Base-by-base conservation (phyloP, 2,888 invertebrate species). In the Dascillus cervinus region DNA sequence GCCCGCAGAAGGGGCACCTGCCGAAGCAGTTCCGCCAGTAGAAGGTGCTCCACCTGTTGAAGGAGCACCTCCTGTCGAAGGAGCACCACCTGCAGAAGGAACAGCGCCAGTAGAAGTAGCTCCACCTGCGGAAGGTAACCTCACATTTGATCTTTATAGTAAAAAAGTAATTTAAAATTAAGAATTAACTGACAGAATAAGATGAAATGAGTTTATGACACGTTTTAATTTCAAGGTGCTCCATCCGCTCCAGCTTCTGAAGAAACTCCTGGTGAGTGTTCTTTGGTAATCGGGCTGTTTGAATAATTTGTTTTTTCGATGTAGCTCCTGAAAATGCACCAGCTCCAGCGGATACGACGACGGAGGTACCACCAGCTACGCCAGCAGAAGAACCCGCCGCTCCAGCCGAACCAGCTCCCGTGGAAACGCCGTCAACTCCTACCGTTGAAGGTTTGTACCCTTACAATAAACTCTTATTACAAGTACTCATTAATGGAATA, bases 41-140 rank as follows among this genome's bases (percentile, higher is more conserved):
- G 58, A 60, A 35, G 58, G 50, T 3, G 51, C 54, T 11, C 50
- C 56, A 11, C 50, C 59, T 4, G 56, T 58, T 2, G 62, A 63
- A 49, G 64, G 55, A 22, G 45, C 52, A 24, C 50, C 58, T 11
- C 53, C 55, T 3, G 49, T 49, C 4, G 55, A 44, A 25, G 42
- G 34, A 8, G 22, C 32, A 13, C 55, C 52, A n/a, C 49, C 58
- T 24, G 54, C 41, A 11, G 46, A 52, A 20, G 55, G 49, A 21
- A 56, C 56, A 0, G 57, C 62, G 33, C 58, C 63, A 4, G 52
- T 60, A 1, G 64, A 59, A 25, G 59, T 58, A 22, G 62, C 61
- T 0, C 59, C 62, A 8, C 46, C 55, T 20, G 43, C 45, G 21
- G 46, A 42, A 46, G 44, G 27, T n/a, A n/a, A n/a, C n/a, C n/a